Evolutionary conservation across 2,888 invertebrate genomes (phyloP).

Genomic region (Camponotus fellah): DNA sequence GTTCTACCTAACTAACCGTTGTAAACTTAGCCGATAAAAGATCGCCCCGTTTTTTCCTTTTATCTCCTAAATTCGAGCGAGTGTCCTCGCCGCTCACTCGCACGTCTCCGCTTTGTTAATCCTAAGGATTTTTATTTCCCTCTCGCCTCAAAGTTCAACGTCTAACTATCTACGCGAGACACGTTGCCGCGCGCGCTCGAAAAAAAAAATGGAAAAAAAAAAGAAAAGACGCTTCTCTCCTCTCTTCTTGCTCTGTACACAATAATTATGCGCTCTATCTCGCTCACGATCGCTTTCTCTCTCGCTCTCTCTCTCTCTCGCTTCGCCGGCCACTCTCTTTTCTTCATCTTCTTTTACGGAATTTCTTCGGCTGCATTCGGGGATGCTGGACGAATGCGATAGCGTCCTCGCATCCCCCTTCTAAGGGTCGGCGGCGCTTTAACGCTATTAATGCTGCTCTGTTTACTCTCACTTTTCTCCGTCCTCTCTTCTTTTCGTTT

Average conservation of each 20-base stretch:
- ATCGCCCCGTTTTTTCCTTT: conserved; percentile 23
- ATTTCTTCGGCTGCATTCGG: conserved; percentile 29
- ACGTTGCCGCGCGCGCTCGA: conserved; percentile 60
- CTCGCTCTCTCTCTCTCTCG: not conserved
- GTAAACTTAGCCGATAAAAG: conserved; percentile 68
- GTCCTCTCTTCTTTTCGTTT: conserved; percentile 73
- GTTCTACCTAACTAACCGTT: conserved; percentile 75
- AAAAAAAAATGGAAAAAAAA: conserved; percentile 13
- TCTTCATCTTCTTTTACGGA: conserved; percentile 1
- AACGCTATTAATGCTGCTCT: conserved; percentile 50
- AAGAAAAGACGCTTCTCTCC: conserved; percentile 44
- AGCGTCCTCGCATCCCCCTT: conserved; percentile 43
- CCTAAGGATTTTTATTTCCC: conserved; percentile 70
- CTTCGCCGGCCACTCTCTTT: conserved; percentile 15
- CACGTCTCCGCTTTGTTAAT: conserved; percentile 59
- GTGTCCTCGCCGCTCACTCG: conserved; percentile 40
- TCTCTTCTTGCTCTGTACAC: conserved; percentile 69
- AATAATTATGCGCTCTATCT: conserved; percentile 73
- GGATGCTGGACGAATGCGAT: conserved; percentile 25
- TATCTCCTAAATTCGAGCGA: conserved; percentile 55
- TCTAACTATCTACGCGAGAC: conserved; percentile 79
- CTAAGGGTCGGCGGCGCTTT: conserved; percentile 52
- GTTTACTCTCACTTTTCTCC: conserved; percentile 49
- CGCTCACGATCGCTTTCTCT: conserved; percentile 51
- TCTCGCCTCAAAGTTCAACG: conserved; percentile 80